phyloP scores from a whole-genome alignment of 2,797 vertebrate species.

The Xiphorhynchus erythropygius region DNA sequence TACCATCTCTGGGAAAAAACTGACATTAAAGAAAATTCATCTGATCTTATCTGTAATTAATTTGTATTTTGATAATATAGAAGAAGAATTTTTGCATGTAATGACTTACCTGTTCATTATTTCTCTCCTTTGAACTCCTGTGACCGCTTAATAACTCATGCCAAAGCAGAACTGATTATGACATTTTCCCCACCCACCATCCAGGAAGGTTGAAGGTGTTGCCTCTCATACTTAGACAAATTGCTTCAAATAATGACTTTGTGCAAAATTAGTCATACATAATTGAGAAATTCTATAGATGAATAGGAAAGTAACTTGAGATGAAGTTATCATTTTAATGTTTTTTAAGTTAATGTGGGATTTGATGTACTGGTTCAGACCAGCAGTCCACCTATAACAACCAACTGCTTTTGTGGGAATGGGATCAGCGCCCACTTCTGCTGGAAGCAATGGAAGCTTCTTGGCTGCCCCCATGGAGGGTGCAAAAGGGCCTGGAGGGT shows the following conservation, averaged over 20 bases:
- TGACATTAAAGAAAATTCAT: conserved; percentile 77
- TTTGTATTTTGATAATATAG: conserved; percentile 82
- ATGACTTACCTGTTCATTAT: conserved; percentile 82
- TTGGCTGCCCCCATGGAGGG: not conserved
- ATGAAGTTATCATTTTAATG: conserved; percentile 74
- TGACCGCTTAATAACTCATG: conserved; percentile 79
- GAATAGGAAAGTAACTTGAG: conserved; percentile 74
- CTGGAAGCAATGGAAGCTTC: not conserved
- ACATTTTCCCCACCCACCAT: conserved; percentile 75
- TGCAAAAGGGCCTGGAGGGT: not conserved
- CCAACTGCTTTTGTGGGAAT: not conserved
- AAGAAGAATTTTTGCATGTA: conserved; percentile 78
- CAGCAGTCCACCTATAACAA: conserved; percentile 9
- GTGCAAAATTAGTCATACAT: conserved; percentile 86
- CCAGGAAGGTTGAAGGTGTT: conserved; percentile 80
- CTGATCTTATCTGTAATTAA: conserved; percentile 85
- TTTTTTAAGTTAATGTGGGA: conserved; percentile 58
- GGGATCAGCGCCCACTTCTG: not conserved
- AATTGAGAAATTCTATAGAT: conserved; percentile 83
- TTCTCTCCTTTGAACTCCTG: conserved; percentile 81
- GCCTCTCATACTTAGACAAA: conserved; percentile 82
- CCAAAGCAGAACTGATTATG: conserved; percentile 66
- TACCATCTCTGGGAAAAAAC: conserved; percentile 79
- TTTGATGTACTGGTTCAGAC: not conserved
- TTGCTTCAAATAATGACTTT: conserved; percentile 85